Conservation (phyloP, 2,888 invertebrate genomes). For the Tolmerus cingulatus region DNA sequence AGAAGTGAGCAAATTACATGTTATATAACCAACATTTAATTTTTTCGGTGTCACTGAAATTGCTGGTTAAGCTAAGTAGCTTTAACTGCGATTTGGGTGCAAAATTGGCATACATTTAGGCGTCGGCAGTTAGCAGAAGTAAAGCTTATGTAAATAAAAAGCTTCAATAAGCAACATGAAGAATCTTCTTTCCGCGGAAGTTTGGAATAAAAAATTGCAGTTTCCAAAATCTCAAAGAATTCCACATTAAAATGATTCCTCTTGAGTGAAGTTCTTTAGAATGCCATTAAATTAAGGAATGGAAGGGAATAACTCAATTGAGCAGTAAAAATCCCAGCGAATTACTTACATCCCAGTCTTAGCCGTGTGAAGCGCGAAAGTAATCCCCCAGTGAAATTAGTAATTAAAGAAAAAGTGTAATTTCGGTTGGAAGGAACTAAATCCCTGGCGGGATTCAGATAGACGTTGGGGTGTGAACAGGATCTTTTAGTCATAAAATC, state of each 20-base stretch:
- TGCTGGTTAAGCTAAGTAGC: too few relatives aligned
- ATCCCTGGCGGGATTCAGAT: neutral
- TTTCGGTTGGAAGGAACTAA: constrained; percentile 13
- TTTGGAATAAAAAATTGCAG: neutral
- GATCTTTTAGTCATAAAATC: constrained; percentile 39
- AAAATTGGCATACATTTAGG: neutral
- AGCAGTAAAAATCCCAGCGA: constrained; percentile 36
- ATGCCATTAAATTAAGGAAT: constrained; percentile 25
- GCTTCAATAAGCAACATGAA: neutral
- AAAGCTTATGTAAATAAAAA: neutral
- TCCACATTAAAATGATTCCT: neutral
- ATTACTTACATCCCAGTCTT: constrained; percentile 13
- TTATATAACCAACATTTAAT: too few relatives aligned
- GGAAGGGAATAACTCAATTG: constrained; percentile 40
- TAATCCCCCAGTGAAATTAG: constrained; percentile 41
- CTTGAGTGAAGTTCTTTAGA: neutral
- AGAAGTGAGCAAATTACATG: too few relatives aligned
- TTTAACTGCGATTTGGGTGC: too few relatives aligned
- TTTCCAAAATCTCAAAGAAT: neutral
- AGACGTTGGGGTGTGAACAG: constrained; percentile 1
- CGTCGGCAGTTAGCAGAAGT: neutral
- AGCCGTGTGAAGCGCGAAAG: constrained; percentile 24
- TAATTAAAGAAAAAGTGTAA: constrained; percentile 39
- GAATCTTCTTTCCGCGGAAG: too few relatives aligned
- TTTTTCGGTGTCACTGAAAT: too few relatives aligned